These are phyloP conservation scores for Coilia nasus DNA, from an alignment of 2,797 vertebrate genomes.

Conservation along the genomic window DNA sequence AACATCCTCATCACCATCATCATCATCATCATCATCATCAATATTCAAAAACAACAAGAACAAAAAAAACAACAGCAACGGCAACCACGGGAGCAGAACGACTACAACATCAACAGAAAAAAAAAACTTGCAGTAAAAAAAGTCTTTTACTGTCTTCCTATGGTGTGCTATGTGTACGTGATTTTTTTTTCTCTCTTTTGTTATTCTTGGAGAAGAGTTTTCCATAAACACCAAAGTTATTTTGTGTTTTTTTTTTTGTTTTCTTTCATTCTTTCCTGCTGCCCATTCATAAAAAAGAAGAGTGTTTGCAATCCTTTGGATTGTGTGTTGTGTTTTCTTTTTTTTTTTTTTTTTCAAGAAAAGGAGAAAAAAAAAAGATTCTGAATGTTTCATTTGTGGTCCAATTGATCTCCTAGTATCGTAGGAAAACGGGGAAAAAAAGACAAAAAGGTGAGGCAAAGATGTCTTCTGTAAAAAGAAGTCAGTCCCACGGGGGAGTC, in stretches of 20 bases:
- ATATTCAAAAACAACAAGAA: conserved; percentile 10
- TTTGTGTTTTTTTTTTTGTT: conserved; percentile 36
- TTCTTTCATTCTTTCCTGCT: conserved; percentile 42
- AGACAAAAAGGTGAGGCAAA: conserved; percentile 59
- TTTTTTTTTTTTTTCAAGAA: conserved; percentile 32
- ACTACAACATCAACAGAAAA: conserved; percentile 67
- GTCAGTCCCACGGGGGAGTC: conserved; percentile 82
- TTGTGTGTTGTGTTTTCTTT: conserved; percentile 35
- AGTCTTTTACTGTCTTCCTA: conserved; percentile 73
- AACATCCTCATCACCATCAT: neutral
- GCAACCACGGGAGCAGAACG: conserved; percentile 7
- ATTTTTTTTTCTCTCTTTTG: conserved; percentile 46
- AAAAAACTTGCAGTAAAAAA: conserved; percentile 78
- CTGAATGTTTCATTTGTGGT: conserved; percentile 57
- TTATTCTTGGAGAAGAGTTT: conserved; percentile 12
- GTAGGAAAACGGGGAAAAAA: conserved; percentile 61
- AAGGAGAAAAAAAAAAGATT: conserved; percentile 9
- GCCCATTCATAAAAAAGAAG: conserved; percentile 50
- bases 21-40: neutral
- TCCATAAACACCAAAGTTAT: conserved; percentile 9
- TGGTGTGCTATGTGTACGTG: conserved; percentile 49
- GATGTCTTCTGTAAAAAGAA: conserved; percentile 82
- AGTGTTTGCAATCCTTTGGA: conserved; percentile 56
- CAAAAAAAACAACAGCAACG: conserved; percentile 43
- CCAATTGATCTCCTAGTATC: conserved; percentile 75